A percentile compares a stretch with the other conserved stretches of the same genome.
These are phyloP conservation scores for Coregonus ussuriensis DNA, from an alignment of 2,797 vertebrate genomes.

Conservation along the genomic window DNA sequence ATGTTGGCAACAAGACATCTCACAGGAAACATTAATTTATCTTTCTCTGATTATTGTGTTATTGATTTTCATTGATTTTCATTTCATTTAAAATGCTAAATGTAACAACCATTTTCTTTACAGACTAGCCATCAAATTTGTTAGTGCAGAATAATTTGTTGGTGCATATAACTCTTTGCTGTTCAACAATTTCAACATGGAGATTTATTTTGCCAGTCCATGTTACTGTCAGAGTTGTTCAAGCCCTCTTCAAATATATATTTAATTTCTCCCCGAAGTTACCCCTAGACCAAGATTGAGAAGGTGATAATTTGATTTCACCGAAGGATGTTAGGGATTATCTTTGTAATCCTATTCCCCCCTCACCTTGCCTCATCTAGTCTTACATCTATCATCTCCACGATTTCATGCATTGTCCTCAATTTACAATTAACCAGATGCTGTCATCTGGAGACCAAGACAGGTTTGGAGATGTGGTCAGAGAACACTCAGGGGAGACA, in stretches of 20 bases:
- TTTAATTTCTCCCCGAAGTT: slow-evolving; percentile 3
- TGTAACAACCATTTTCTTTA: background rate
- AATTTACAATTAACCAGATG: background rate
- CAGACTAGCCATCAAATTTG: background rate
- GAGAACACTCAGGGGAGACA: background rate
- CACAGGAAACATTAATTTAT: background rate
- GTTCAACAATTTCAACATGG: background rate
- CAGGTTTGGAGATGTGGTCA: background rate
- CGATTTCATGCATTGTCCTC: background rate
- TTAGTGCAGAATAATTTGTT: background rate
- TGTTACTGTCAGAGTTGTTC: background rate
- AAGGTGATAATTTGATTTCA: slow-evolving; percentile 12
- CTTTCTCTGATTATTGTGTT: background rate
- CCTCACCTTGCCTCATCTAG: background rate
- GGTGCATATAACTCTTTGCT: background rate
- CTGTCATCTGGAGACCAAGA: background rate
- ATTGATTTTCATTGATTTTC: background rate
- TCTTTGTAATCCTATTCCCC: slow-evolving; percentile 1
- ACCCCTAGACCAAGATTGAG: background rate
- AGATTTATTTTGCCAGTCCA: background rate
- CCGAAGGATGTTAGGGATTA: background rate
- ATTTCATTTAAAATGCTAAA: background rate
- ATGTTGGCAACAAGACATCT: background rate
- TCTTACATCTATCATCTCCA: background rate
- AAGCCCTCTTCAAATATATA: slow-evolving; percentile 8